Base-by-base conservation (phyloP, 2,888 invertebrate genomes). In the Phymatocera aterrima region DNA sequence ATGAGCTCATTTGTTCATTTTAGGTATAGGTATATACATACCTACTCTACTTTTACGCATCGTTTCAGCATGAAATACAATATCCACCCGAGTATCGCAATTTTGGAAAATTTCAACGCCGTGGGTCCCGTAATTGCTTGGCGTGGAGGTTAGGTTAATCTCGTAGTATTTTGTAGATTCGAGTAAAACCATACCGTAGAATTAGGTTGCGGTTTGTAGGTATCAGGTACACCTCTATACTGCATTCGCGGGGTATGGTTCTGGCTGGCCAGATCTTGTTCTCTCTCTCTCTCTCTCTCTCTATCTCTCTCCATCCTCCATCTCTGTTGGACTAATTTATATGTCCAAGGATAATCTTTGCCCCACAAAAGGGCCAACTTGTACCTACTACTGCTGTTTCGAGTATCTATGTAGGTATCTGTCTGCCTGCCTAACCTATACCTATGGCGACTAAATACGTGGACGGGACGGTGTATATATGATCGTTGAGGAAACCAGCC, bases 191-290 rank as follows among this genome's bases (percentile, higher is more conserved):
- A 34, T 51, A 70, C 18, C 48, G 51, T 51, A 51, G 72, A 72
- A 72, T 72, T 72, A 43, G 72, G 51, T 51, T 72, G 72, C 72
- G 72, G 72, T 72, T 34, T n/a, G 61, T 64, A n/a, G n/a, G n/a
- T n/a, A n/a, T n/a, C n/a, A n/a, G n/a, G n/a, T n/a, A n/a, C n/a
- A n/a, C n/a, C n/a, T n/a, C n/a, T n/a, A 64, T 34, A 64, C 34
- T 18, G 54, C 24, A 24, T 8, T 8, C 24, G 24, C 15, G 28
- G 54, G 6, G 12, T 60, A 18, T 6, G 46, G 68, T 68, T 1
- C 24, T 28, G 28, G 43, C 43, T 64, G 61, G 37, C 34, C 37
- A 37, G 37, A 34, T 37, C 61, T 10, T 8, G n/a, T 37, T 64
- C 34, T 8, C 51, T 51, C 51, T 0, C 28, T 60, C 40, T 4